Evolutionary conservation across 2,888 invertebrate genomes (phyloP).

Genomic region (Drosophila merina): DNA sequence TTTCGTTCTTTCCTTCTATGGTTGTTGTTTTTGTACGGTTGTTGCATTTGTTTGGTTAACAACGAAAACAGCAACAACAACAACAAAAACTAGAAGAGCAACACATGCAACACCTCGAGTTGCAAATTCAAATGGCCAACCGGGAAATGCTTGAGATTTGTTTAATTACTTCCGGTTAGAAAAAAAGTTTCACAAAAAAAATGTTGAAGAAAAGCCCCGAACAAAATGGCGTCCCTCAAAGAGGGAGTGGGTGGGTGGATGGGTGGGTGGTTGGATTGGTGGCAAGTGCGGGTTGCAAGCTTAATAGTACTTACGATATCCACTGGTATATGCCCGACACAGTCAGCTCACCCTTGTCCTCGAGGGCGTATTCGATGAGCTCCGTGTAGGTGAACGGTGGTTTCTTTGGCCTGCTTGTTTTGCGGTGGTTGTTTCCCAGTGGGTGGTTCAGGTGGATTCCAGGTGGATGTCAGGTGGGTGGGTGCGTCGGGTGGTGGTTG

Average conservation of each 20-base stretch:
- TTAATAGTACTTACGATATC: constrained; percentile 92
- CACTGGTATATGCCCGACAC: constrained; percentile 96
- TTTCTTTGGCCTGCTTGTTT: constrained; percentile 87
- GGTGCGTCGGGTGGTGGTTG: not conserved
- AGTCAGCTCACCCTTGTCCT: constrained; percentile 93
- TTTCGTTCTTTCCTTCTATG: constrained; percentile 4
- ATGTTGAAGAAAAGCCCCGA: constrained; percentile 10
- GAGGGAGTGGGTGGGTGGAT: not conserved
- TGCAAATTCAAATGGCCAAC: constrained; percentile 32
- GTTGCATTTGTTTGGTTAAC: constrained; percentile 25
- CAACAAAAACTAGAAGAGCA: constrained; percentile 18
- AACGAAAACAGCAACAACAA: constrained; percentile 19
- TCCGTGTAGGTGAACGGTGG: constrained; percentile 96
- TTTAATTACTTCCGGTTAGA: constrained; percentile 74
- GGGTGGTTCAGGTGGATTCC: not conserved
- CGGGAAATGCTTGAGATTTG: constrained; percentile 73
- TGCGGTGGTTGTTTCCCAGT: constrained; percentile 69
- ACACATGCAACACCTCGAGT: constrained; percentile 40
- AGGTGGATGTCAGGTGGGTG: not conserved
- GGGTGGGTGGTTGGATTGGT: constrained; percentile 15
- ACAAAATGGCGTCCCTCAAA: constrained; percentile 73
- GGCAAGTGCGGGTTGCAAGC: constrained; percentile 3
- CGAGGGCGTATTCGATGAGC: constrained; percentile 93
- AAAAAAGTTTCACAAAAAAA: too few relatives aligned
- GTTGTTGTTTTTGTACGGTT: constrained; percentile 2